Evolutionary conservation across 2,888 invertebrate genomes (phyloP).

Genomic region (Fabriciana adippe): DNA sequence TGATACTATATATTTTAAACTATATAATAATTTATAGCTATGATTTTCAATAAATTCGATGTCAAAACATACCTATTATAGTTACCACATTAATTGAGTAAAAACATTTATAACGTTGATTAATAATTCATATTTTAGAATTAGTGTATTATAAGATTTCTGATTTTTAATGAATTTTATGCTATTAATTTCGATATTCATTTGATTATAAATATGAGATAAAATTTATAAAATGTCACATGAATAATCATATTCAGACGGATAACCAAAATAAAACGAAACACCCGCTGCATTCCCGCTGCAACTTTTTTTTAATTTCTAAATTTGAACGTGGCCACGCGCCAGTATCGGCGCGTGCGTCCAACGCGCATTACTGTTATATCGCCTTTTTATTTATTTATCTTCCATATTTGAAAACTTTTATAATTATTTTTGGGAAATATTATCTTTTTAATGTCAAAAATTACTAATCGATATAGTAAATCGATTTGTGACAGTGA

Average conservation of each 20-base stretch:
- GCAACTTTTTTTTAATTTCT: conserved; percentile 73
- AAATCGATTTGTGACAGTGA: no score
- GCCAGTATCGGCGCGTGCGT: conserved; percentile 73
- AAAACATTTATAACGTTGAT: no score
- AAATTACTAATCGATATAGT: no score
- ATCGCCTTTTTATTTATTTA: conserved; percentile 44
- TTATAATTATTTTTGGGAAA: conserved; percentile 14
- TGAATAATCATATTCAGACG: conserved; percentile 47
- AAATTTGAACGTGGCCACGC: conserved; percentile 76
- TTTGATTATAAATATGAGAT: conserved; percentile 2
- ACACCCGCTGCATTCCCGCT: conserved; percentile 72
- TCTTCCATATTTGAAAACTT: conserved; percentile 33
- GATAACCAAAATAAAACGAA: conserved; percentile 62
- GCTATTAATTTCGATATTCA: no score
- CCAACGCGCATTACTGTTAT: conserved; percentile 59
- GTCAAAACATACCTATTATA: no score
- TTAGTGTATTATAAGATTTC: no score
- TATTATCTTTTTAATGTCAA: neutral
- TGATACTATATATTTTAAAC: no score
- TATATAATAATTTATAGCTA: no score
- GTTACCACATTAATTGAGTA: no score
- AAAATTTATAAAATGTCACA: conserved; percentile 32
- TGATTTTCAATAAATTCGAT: no score
- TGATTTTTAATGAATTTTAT: no score
- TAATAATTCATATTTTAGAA: no score